A percentile compares a stretch with the other conserved stretches of the same genome.
Conservation (phyloP, 2,113 vertebrate genomes). For the Notechis scutatus region DNA sequence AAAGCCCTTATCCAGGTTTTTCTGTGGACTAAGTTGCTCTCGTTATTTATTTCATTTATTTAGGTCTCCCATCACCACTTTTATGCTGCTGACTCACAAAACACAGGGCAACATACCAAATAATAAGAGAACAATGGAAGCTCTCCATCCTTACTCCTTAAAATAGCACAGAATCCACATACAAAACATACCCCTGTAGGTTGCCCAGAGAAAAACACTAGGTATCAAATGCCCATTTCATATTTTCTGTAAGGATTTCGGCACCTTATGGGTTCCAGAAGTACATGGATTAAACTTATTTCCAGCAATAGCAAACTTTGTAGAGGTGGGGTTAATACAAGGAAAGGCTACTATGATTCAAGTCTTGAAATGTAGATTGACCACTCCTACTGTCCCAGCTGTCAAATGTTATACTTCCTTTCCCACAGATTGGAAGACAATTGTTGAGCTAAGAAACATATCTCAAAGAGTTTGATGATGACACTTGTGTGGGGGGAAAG, state of each 20-base stretch:
- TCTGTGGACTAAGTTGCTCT: not conserved
- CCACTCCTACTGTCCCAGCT: not conserved
- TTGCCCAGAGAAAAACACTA: not conserved
- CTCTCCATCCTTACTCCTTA: not conserved
- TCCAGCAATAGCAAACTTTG: not conserved
- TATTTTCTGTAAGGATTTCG: not conserved
- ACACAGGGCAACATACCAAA: not conserved
- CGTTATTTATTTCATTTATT: not conserved
- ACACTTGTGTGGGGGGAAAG: not conserved
- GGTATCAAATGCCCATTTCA: not conserved
- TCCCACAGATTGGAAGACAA: not conserved
- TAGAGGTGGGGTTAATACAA: not conserved
- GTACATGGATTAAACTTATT: not conserved
- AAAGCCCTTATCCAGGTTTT: not conserved
- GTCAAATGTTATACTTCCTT: not conserved
- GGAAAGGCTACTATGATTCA: not conserved
- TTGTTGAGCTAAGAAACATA: not conserved
- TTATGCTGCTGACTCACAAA: not conserved
- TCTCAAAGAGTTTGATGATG: not conserved
- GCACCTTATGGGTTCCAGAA: not conserved
- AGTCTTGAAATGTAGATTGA: not conserved
- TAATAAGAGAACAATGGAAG: not conserved
- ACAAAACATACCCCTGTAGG: not conserved
- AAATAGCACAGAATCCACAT: not conserved
- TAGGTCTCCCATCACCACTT: not conserved